These are phyloP conservation scores for Drosophila basisetae DNA, from an alignment of 2,888 invertebrate genomes.

Conservation along the genomic window DNA sequence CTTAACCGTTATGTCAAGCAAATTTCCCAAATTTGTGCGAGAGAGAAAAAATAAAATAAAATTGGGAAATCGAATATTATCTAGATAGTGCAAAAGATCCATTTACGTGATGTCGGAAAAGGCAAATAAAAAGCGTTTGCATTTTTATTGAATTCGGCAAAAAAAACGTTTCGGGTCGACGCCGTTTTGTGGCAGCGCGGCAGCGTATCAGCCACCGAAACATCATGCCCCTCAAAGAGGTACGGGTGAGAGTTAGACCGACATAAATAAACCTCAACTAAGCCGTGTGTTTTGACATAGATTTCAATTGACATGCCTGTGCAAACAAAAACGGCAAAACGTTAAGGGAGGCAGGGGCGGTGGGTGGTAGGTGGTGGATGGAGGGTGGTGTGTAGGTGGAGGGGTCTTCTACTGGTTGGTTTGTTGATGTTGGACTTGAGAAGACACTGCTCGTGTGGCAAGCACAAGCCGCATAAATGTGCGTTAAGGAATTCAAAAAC, in stretches of 20 bases:
- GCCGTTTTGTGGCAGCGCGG: not conserved
- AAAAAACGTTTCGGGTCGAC: conserved; percentile 10
- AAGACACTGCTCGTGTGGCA: conserved; percentile 36
- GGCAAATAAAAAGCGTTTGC: conserved; percentile 71
- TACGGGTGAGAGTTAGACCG: conserved; percentile 46
- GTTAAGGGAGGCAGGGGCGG: not conserved
- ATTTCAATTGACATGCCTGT: conserved; percentile 78
- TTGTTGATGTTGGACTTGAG: conserved; percentile 17
- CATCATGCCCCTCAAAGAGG: not conserved
- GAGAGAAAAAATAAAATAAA: conserved; percentile 13
- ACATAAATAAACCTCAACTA: conserved; percentile 82
- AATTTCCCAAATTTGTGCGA: conserved; percentile 55
- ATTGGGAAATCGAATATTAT: conserved; percentile 67
- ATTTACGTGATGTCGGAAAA: conserved; percentile 73
- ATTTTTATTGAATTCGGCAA: conserved; percentile 75
- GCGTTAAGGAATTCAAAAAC: conserved; percentile 66
- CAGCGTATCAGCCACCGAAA: not conserved
- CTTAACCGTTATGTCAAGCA: conserved; percentile 57
- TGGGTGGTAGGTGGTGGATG: not conserved
- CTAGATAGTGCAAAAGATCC: conserved; percentile 73
- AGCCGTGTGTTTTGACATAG: conserved; percentile 81
- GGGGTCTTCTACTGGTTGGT: not conserved
- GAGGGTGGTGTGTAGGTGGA: not conserved
- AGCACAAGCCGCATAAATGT: conserved; percentile 70
- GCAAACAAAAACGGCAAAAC: conserved; percentile 64